Evolutionary conservation across 2,113 vertebrate species (phyloP).

Genomic region (Nothobranchius kuhntae): DNA sequence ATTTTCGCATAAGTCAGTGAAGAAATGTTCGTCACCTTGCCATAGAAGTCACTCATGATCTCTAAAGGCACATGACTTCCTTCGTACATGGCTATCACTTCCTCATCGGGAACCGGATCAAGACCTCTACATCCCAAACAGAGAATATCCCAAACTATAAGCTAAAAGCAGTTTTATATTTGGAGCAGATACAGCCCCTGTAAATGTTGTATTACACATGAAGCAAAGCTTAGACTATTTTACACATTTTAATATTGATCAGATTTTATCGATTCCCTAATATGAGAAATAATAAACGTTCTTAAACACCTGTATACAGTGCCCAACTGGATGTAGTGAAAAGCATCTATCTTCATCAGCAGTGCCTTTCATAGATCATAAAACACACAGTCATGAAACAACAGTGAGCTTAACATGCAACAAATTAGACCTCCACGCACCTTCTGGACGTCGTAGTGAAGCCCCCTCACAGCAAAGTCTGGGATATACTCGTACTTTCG

Average conservation of each 20-base stretch:
- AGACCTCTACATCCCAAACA: constrained; percentile 83
- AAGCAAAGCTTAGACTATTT: no score
- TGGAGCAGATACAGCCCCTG: neutral
- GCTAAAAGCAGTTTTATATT: neutral
- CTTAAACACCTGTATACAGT: constrained; percentile 78
- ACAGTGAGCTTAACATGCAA: neutral
- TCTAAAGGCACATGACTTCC: constrained; percentile 94
- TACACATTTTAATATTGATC: no score
- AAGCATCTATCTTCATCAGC: constrained; percentile 98
- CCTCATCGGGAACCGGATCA: constrained; percentile 89
- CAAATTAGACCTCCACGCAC: constrained; percentile 70
- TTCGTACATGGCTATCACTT: constrained; percentile 98
- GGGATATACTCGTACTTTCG: constrained; percentile 92
- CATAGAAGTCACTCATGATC: constrained; percentile 98
- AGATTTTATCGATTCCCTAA: no score
- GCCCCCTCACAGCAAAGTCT: constrained; percentile 91
- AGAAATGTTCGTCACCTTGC: constrained; percentile 83
- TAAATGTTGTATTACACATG: no score
- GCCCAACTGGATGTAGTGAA: constrained; percentile 95
- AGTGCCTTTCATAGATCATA: constrained; percentile 80
- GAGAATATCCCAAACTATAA: neutral
- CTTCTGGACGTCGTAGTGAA: constrained; percentile 98
- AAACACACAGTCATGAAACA: neutral
- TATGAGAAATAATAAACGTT: neutral
- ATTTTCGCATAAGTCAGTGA: neutral